A percentile compares a stretch with the other conserved stretches of the same genome.
Conservation (phyloP, 1,140 invertebrate species). For the Alviniconcha marisindica region DNA sequence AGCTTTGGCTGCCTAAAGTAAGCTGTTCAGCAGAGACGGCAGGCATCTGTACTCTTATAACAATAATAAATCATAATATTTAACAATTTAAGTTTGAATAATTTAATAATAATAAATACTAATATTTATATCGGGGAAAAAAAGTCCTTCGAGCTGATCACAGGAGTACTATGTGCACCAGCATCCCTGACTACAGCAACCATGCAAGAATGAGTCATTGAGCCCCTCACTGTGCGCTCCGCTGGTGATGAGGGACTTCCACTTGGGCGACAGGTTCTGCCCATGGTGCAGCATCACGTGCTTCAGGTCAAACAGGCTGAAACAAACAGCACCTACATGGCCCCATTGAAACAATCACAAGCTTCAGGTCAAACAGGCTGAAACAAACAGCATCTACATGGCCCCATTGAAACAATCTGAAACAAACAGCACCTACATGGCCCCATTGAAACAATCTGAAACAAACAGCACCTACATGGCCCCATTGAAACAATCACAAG, state of each 20-base stretch:
- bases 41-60: no score
- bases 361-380: conserved; percentile 70
- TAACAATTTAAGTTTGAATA: no score
- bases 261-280: conserved; percentile 28
- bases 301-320: conserved; percentile 69
- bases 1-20: no score
- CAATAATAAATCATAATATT: no score
- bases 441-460: conserved; percentile 60
- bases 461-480: conserved; percentile 40
- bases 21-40: no score
- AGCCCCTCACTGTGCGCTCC: background rate
- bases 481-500: no score
- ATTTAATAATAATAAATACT: no score
- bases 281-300: conserved; percentile 63
- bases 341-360: conserved; percentile 54
- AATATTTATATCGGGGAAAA: no score
- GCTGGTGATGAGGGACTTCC: conserved; percentile 31
- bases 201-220: background rate
- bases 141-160: no score
- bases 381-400: conserved; percentile 44
- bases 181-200: no score
- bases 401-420: conserved; percentile 58
- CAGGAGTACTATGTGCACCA: background rate
- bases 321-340: conserved; percentile 44
- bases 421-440: conserved; percentile 44